Percentiles rank a stretch among this genome's conserved stretches.
phyloP scores from a whole-genome alignment of 2,113 vertebrate genomes.

The Fukomys damarensis region DNA sequence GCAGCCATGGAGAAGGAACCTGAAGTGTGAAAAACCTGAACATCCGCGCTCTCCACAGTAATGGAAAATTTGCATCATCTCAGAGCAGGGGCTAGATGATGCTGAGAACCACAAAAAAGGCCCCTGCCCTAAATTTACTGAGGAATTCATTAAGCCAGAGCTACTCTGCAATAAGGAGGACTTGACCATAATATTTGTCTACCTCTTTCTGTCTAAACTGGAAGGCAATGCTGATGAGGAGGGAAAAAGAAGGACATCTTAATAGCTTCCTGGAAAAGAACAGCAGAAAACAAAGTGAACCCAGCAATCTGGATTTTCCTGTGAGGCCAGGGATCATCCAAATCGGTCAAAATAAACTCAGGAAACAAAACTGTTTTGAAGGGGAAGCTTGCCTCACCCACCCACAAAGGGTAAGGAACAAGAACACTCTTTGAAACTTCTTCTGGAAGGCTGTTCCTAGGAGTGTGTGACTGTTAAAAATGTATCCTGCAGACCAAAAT shows the following conservation, averaged over 20 bases:
- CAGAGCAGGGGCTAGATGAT: not conserved
- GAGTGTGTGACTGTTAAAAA: not conserved
- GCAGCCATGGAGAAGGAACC: conserved; percentile 70
- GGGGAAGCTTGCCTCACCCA: not conserved
- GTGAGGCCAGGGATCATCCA: not conserved
- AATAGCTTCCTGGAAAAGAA: not conserved
- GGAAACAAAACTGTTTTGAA: not conserved
- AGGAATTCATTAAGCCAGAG: not conserved
- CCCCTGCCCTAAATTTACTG: not conserved
- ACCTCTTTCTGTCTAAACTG: not conserved
- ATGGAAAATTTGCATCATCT: not conserved
- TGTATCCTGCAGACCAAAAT: not conserved
- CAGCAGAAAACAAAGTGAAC: not conserved
- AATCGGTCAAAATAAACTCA: not conserved
- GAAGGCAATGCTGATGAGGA: not conserved
- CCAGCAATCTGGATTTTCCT: not conserved
- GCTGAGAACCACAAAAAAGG: not conserved
- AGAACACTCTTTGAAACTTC: not conserved
- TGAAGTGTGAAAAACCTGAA: not conserved
- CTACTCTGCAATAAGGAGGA: not conserved
- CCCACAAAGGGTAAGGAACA: not conserved
- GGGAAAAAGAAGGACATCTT: not conserved
- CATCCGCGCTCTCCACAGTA: not conserved
- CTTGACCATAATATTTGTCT: not conserved
- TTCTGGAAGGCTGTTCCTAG: not conserved